These are phyloP conservation scores for Cassiopea xamachana DNA, from an alignment of 30 jellyfish, hydroid and myxozoan species.

Conservation along the genomic window DNA sequence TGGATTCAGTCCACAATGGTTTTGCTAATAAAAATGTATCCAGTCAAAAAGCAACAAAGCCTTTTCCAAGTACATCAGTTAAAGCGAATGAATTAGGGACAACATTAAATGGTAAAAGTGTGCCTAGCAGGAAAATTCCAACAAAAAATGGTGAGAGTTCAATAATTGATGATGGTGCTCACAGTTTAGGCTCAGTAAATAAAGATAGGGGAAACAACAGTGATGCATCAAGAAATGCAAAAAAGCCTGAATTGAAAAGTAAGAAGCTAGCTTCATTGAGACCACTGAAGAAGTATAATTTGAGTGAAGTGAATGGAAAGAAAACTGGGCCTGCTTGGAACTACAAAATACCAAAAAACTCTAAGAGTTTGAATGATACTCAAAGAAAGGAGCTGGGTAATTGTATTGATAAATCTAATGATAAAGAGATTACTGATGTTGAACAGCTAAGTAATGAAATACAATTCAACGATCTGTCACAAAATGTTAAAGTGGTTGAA, in stretches of 20 bases:
- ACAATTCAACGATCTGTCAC: slow-evolving; percentile 1
- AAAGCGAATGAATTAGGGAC: neutral
- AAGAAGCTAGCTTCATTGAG: neutral
- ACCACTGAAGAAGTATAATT: neutral
- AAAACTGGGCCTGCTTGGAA: neutral
- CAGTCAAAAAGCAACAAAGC: neutral
- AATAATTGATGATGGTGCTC: neutral
- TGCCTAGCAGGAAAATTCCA: neutral
- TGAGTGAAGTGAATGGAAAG: neutral
- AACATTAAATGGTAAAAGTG: neutral
- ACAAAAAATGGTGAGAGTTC: neutral
- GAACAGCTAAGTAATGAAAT: neutral
- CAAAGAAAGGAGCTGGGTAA: neutral
- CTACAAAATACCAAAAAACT: neutral
- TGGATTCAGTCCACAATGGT: neutral
- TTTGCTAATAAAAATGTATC: neutral
- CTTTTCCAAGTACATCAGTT: neutral
- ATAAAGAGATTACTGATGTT: too few relatives aligned
- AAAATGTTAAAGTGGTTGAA: slow-evolving; percentile 6
- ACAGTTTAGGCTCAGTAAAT: neutral
- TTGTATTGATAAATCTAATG: too few relatives aligned
- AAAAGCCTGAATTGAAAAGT: neutral
- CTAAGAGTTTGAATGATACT: neutral
- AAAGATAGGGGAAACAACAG: neutral
- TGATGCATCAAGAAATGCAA: neutral